These are phyloP conservation scores for Notocelia uddmanniana DNA, from an alignment of 2,888 invertebrate species.

Conservation along the genomic window DNA sequence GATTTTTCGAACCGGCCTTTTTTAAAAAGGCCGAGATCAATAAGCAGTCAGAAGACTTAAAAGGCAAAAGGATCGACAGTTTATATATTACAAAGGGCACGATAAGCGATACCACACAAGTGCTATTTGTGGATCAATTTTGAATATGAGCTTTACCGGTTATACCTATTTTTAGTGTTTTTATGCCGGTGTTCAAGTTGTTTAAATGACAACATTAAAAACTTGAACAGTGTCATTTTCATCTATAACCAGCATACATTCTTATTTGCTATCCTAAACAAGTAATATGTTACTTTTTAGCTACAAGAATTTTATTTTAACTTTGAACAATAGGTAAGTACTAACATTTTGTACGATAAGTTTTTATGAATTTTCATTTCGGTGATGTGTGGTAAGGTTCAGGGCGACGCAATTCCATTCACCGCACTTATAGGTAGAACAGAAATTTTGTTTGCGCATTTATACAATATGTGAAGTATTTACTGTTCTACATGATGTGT, in stretches of 20 bases:
- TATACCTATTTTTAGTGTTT: too few relatives aligned
- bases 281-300: not conserved
- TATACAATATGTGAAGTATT: conserved; percentile 63
- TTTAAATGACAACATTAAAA: not conserved
- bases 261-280: not conserved
- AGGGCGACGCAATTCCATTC: conserved; percentile 63
- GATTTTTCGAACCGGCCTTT: not conserved
- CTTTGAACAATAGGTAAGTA: not conserved
- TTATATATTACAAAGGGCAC: too few relatives aligned
- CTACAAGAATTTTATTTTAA: not conserved
- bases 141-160: too few relatives aligned
- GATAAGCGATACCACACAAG: too few relatives aligned
- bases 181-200: too few relatives aligned
- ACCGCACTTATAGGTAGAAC: conserved; percentile 64
- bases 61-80: too few relatives aligned
- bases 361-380: not conserved
- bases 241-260: too few relatives aligned
- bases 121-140: too few relatives aligned
- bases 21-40: too few relatives aligned
- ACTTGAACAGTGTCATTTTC: not conserved
- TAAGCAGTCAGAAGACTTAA: too few relatives aligned
- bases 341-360: not conserved
- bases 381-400: not conserved
- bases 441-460: conserved; percentile 76
- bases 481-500: conserved; percentile 52